Percentiles rank a stretch among this genome's conserved stretches.
Conservation (phyloP, 2,888 invertebrate genomes). For the Lepeophtheirus nordmannii region DNA sequence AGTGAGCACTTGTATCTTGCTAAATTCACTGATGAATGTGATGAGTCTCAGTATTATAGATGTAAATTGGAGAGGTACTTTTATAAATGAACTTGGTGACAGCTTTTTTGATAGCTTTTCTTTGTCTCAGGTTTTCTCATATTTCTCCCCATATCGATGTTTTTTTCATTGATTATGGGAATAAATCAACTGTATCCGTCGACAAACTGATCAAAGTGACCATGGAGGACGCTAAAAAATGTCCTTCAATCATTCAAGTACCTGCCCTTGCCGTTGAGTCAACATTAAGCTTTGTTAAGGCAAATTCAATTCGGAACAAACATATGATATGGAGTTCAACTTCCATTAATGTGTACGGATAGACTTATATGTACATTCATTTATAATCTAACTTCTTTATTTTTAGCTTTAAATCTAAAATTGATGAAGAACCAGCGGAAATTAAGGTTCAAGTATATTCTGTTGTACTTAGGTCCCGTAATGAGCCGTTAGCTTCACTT, state of each 20-base stretch:
- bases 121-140: neutral
- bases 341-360: neutral
- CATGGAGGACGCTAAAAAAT: neutral
- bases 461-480: neutral
- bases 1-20: neutral
- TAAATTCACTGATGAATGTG: neutral
- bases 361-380: no score
- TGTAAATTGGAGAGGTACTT: neutral
- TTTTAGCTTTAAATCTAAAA: neutral
- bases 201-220: conserved; percentile 22
- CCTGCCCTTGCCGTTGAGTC: neutral
- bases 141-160: conserved; percentile 39
- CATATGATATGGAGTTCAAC: neutral
- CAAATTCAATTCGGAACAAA: neutral
- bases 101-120: neutral
- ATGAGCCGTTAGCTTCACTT: neutral
- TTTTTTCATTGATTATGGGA: conserved; percentile 64
- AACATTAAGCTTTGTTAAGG: neutral
- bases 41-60: neutral
- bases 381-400: neutral
- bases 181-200: conserved; percentile 33
- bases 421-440: neutral
- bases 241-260: neutral
- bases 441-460: neutral
- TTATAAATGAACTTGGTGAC: neutral